phyloP scores from a whole-genome alignment of 2,797 vertebrate genomes.

The Chanos chanos region DNA sequence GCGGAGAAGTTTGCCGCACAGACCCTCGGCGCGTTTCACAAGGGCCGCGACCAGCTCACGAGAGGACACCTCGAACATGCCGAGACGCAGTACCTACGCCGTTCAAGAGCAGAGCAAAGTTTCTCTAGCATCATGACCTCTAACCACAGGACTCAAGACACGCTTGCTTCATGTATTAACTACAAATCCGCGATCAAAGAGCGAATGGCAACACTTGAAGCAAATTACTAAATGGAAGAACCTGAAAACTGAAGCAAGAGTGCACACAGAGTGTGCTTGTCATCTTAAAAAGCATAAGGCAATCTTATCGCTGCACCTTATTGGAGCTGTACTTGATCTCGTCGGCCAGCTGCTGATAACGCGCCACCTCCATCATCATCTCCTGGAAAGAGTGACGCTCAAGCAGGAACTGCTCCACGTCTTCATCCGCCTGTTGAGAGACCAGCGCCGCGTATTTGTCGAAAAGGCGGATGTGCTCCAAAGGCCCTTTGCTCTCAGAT shows the following conservation, averaged over 20 bases:
- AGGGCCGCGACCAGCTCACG: slow-evolving; percentile 75
- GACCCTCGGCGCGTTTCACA: slow-evolving; percentile 67
- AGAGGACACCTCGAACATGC: slow-evolving; percentile 85
- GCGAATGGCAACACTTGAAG: too few species aligned
- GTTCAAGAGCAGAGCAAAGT: neutral
- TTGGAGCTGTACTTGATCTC: slow-evolving; percentile 74
- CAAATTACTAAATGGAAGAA: too few species aligned
- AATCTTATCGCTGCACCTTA: slow-evolving; percentile 77
- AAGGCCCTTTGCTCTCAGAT: slow-evolving; percentile 69
- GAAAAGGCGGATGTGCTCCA: slow-evolving; percentile 71
- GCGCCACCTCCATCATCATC: slow-evolving; percentile 72
- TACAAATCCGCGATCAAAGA: too few species aligned
- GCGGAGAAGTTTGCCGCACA: slow-evolving; percentile 71
- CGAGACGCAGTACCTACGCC: slow-evolving; percentile 72
- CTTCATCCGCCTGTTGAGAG: slow-evolving; percentile 73
- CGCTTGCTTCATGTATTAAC: too few species aligned
- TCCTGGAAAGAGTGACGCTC: slow-evolving; percentile 76
- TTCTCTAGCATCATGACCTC: neutral
- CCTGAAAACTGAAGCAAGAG: too few species aligned
- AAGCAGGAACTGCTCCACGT: slow-evolving; percentile 74
- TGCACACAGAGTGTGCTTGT: too few species aligned
- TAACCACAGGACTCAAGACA: neutral
- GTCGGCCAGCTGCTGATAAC: slow-evolving; percentile 75
- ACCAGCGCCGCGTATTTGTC: slow-evolving; percentile 79
- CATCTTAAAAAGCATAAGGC: too few species aligned